Conservation (phyloP, 2,113 vertebrate genomes). For the Argyrosomus japonicus region DNA sequence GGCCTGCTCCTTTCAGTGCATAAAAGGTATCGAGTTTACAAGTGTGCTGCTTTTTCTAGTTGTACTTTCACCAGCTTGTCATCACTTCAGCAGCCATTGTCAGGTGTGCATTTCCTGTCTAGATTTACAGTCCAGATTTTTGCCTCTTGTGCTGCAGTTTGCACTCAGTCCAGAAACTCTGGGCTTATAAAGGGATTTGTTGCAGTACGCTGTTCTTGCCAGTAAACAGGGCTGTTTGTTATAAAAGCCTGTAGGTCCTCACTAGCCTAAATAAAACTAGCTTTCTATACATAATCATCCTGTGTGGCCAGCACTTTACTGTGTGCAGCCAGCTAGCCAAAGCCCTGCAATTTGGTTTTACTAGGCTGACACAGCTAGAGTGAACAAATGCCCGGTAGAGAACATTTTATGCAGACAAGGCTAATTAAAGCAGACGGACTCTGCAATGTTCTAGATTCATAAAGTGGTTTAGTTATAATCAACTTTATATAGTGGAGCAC, state of each 20-base stretch:
- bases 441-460: slow-evolving; percentile 48
- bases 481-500: slow-evolving; percentile 34
- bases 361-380: slow-evolving; percentile 79
- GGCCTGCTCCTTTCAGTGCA: slow-evolving; percentile 5
- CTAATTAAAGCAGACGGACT: slow-evolving; percentile 66
- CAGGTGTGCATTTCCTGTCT: slow-evolving; percentile 66
- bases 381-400: slow-evolving; percentile 74
- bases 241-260: slow-evolving; percentile 68
- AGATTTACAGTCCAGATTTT: slow-evolving; percentile 50
- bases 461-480: slow-evolving; percentile 41
- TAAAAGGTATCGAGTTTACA: slow-evolving; percentile 26
- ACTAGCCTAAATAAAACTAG: slow-evolving; percentile 67
- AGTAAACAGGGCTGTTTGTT: slow-evolving; percentile 74
- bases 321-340: slow-evolving; percentile 76
- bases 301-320: slow-evolving; percentile 80
- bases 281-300: slow-evolving; percentile 76
- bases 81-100: slow-evolving; percentile 57
- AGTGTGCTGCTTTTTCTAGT: slow-evolving; percentile 17
- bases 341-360: slow-evolving; percentile 82
- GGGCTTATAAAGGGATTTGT: slow-evolving; percentile 68
- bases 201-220: slow-evolving; percentile 61
- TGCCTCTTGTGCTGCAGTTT: slow-evolving; percentile 34
- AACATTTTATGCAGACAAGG: slow-evolving; percentile 73
- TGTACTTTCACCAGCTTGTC: slow-evolving; percentile 46
- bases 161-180: slow-evolving; percentile 48